Percentiles rank a stretch among this genome's conserved stretches.
Conservation (phyloP, 35 echinoderm and acorn worm genomes). For the Stichopus chloronotus region DNA sequence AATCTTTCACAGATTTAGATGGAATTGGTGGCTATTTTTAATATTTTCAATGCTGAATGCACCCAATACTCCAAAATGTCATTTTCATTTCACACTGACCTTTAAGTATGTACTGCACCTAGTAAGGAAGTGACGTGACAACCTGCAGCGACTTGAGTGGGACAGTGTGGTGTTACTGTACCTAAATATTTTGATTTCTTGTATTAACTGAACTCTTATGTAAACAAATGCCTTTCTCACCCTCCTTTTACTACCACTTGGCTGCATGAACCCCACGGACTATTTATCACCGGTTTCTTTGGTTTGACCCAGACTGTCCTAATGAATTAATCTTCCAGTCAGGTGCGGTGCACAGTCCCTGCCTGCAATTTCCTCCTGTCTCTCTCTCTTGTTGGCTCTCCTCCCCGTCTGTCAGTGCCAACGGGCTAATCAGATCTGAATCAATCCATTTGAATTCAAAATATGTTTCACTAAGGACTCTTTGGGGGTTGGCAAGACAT, state of each 20-base stretch:
- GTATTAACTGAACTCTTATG: background rate
- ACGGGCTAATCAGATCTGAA: slow-evolving; percentile 37
- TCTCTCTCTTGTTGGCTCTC: background rate
- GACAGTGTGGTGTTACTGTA: too few relatives aligned
- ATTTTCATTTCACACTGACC: too few relatives aligned
- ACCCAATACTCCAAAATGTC: too few relatives aligned
- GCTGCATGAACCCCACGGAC: slow-evolving; percentile 2
- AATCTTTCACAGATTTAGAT: too few relatives aligned
- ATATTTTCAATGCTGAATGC: too few relatives aligned
- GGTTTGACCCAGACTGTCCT: slow-evolving; percentile 2
- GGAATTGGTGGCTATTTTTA: too few relatives aligned
- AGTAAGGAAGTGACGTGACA: background rate
- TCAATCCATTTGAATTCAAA: slow-evolving; percentile 49
- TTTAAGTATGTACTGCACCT: too few relatives aligned
- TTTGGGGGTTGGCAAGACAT: slow-evolving; percentile 40
- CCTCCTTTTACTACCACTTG: background rate
- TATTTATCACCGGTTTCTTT: slow-evolving; percentile 18
- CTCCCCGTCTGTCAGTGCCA: background rate
- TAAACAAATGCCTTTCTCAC: background rate
- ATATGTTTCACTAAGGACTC: slow-evolving; percentile 44
- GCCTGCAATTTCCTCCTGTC: background rate
- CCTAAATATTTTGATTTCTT: background rate
- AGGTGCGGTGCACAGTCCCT: background rate
- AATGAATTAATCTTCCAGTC: slow-evolving; percentile 23
- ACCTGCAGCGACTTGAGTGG: background rate